Conservation (phyloP, 2,113 vertebrate genomes). For the Pavo muticus region DNA sequence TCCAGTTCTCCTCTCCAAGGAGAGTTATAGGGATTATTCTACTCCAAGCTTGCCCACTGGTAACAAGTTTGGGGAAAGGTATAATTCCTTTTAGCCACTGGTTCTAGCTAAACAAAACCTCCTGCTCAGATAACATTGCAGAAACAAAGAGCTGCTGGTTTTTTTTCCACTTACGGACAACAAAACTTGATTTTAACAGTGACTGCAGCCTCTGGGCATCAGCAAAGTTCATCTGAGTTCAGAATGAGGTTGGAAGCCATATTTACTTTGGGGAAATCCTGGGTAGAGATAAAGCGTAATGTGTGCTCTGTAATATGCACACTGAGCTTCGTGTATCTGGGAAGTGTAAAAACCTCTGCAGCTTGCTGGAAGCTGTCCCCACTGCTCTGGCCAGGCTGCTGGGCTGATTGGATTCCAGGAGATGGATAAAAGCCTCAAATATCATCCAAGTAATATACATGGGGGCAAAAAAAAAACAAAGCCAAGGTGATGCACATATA, state of each 20-base stretch:
- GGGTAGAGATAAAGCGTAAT: background rate
- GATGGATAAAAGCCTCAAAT: background rate
- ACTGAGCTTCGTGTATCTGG: background rate
- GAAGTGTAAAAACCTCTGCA: background rate
- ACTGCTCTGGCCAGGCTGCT: background rate
- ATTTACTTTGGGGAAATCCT: constrained; percentile 14
- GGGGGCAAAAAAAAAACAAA: background rate
- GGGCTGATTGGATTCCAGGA: background rate
- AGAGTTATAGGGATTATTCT: background rate
- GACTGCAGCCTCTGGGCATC: background rate
- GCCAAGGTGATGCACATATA: background rate
- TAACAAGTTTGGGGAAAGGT: background rate
- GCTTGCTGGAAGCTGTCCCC: background rate
- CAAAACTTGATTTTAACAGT: background rate
- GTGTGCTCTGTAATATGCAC: background rate
- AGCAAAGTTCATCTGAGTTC: background rate
- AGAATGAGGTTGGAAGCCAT: background rate
- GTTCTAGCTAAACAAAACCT: background rate
- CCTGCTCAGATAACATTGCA: background rate
- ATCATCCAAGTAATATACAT: background rate
- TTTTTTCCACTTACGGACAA: background rate
- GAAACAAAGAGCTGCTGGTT: background rate
- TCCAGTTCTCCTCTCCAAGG: background rate
- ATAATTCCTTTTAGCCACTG: background rate
- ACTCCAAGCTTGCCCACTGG: background rate